phyloP scores from a whole-genome alignment of 2,113 vertebrate species.

The Pelusios castaneus region DNA sequence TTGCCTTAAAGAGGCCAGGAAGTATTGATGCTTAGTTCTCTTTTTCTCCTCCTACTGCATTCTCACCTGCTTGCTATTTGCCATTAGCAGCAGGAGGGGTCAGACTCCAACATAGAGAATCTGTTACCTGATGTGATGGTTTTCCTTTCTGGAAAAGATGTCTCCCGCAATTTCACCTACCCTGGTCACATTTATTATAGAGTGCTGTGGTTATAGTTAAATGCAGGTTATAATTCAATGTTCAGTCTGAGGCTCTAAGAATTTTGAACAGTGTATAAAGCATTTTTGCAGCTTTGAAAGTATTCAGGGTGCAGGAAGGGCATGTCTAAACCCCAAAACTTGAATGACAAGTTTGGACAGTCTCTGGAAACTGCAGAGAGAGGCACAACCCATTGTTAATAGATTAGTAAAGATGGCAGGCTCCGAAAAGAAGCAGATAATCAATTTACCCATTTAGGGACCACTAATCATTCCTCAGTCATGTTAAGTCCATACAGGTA shows the following conservation, averaged over 20 bases:
- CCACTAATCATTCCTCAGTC: neutral
- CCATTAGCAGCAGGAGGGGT: neutral
- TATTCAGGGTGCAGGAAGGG: neutral
- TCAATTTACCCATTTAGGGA: neutral
- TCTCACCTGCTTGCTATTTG: neutral
- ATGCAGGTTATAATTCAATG: neutral
- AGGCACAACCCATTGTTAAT: neutral
- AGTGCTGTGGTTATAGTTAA: neutral
- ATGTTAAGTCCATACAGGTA: accelerated
- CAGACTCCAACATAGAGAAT: neutral
- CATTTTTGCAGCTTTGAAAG: neutral
- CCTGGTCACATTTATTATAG: neutral
- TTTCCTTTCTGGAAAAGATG: neutral
- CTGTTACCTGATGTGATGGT: neutral
- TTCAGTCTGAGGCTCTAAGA: neutral
- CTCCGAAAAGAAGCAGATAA: neutral
- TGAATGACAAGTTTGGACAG: neutral
- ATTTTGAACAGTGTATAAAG: neutral
- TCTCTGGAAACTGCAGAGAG: neutral
- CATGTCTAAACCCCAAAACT: accelerated
- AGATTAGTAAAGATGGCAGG: neutral
- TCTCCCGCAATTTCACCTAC: neutral
- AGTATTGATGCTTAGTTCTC: neutral
- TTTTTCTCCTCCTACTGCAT: neutral
- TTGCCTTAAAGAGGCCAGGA: neutral